phyloP scores from a whole-genome alignment of 2,797 vertebrate species.

The Chaetophractus vellerosus region DNA sequence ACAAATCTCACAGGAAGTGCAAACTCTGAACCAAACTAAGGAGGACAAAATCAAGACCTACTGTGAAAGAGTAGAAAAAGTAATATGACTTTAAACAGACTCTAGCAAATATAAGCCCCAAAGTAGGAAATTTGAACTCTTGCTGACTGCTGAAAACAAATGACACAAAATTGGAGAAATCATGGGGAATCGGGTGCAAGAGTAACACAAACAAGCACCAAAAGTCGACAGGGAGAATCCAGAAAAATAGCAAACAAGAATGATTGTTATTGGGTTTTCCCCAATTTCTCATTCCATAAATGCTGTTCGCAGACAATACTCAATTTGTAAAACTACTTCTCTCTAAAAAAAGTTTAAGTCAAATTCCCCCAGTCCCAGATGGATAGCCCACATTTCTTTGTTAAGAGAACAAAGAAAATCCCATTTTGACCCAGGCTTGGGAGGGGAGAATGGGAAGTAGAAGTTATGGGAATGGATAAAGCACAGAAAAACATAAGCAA shows the following conservation, averaged over 20 bases:
- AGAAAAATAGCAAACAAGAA: background rate
- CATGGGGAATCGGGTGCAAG: background rate
- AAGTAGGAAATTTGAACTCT: background rate
- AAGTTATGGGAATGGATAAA: background rate
- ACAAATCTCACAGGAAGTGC: rapidly evolving
- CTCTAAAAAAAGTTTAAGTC: background rate
- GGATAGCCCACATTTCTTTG: background rate
- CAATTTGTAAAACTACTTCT: background rate
- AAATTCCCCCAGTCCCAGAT: background rate
- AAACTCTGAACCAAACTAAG: background rate
- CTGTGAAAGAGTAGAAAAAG: background rate
- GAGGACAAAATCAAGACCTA: background rate
- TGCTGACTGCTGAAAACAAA: background rate
- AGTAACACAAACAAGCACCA: background rate
- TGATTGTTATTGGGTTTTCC: background rate
- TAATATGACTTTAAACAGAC: background rate
- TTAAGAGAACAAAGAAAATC: background rate
- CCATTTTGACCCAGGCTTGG: background rate
- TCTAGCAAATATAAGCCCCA: background rate
- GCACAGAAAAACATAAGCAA: background rate
- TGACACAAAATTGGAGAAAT: background rate
- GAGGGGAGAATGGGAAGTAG: background rate
- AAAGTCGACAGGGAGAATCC: background rate
- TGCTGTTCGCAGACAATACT: background rate
- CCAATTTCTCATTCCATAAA: background rate